Percentiles rank a stretch among this genome's conserved stretches.
These are phyloP conservation scores for Neodiprion virginianus DNA, from an alignment of 1,140 invertebrate genomes.

Conservation along the genomic window DNA sequence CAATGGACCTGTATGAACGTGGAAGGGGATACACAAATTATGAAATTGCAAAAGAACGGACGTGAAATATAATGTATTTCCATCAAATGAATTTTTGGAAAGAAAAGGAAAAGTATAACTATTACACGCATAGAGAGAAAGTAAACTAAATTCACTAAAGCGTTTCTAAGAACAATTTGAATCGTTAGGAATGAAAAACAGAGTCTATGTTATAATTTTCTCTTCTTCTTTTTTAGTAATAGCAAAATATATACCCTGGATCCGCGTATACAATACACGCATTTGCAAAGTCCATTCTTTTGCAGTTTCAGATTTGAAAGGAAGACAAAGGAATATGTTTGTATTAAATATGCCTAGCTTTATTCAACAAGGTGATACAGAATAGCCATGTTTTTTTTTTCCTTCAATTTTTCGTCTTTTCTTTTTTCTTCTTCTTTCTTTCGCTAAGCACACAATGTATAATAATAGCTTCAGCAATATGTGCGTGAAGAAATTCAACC, in stretches of 20 bases:
- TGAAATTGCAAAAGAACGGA: constrained; percentile 18
- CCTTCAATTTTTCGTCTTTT: constrained; percentile 27
- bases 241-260: no score
- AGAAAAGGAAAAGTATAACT: constrained; percentile 21
- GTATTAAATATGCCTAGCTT: constrained; percentile 62
- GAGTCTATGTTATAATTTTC: no score
- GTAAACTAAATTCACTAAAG: background rate
- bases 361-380: constrained; percentile 61
- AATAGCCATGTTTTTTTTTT: constrained; percentile 45
- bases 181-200: no score
- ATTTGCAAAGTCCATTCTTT: background rate
- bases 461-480: constrained; percentile 35
- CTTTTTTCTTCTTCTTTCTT: constrained; percentile 32
- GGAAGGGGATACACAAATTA: constrained; percentile 8
- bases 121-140: constrained; percentile 26
- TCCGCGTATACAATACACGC: no score
- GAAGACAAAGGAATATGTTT: constrained; percentile 28
- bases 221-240: no score
- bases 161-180: no score
- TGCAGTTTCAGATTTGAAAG: constrained; percentile 2
- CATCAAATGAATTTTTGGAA: background rate
- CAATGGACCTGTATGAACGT: background rate
- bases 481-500: background rate
- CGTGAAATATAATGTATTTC: background rate
- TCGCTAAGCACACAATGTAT: constrained; percentile 50